Conservation (phyloP, 2,797 vertebrate genomes). For the Poeciliopsis presidionis region DNA sequence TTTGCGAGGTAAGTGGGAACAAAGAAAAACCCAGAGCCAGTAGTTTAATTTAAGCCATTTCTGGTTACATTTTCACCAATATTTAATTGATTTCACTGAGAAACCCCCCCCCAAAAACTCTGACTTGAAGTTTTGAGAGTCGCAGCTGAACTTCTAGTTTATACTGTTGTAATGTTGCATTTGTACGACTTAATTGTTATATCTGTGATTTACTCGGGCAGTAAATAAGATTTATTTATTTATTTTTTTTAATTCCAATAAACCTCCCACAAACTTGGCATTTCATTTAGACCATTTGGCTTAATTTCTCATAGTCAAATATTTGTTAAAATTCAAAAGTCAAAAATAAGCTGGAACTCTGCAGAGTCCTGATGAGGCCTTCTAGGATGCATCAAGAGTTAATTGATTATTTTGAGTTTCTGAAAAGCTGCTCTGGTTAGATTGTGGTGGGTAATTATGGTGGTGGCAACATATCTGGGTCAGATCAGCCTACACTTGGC, state of each 20-base stretch:
- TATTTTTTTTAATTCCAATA: background rate
- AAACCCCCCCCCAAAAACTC: background rate
- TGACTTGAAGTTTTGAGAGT: background rate
- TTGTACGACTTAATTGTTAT: background rate
- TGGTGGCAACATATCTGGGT: background rate
- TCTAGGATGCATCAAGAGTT: background rate
- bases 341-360: background rate
- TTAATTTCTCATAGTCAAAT: background rate
- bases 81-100: background rate
- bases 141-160: background rate
- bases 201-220: background rate
- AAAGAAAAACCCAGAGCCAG: no score
- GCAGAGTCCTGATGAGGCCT: background rate
- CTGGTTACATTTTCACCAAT: background rate
- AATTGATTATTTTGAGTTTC: background rate
- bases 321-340: background rate
- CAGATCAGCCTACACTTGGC: no score
- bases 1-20: conserved; percentile 90
- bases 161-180: background rate
- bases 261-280: background rate
- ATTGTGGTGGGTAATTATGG: background rate
- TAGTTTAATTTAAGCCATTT: background rate
- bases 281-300: background rate
- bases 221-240: background rate
- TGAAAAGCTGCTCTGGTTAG: background rate